These are phyloP conservation scores for Oscarella lobularis DNA, from an alignment of 37 sponge, comb jelly and placozoan species.

Conservation along the genomic window DNA sequence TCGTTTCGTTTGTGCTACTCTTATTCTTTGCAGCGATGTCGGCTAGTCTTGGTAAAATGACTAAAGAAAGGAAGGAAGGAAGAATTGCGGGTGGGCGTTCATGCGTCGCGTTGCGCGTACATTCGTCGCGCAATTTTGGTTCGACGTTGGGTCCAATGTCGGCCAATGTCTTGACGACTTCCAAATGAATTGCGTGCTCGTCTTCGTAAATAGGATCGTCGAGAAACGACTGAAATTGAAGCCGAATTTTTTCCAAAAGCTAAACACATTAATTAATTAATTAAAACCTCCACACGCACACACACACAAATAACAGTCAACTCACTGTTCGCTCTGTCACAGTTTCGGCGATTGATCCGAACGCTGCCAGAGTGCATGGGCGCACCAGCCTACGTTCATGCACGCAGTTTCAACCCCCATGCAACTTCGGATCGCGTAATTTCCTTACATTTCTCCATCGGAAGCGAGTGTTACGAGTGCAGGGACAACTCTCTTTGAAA, in stretches of 20 bases:
- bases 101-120: conserved; percentile 19
- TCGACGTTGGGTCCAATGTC: conserved; percentile 63
- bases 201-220: conserved; percentile 13
- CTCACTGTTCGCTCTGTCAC: background rate
- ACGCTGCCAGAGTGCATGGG: background rate
- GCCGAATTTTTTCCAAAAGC: conserved; percentile 3
- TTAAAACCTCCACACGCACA: background rate
- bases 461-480: conserved; percentile 43
- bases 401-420: background rate
- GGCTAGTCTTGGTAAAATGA: conserved; percentile 50
- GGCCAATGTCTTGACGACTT: conserved; percentile 53
- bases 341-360: background rate
- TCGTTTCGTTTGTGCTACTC: conserved; percentile 35
- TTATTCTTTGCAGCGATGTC: conserved; percentile 24
- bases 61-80: conserved; percentile 20
- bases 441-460: conserved; percentile 64
- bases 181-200: conserved; percentile 39
- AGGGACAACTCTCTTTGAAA: conserved; percentile 34
- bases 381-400: background rate
- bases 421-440: too few species aligned
- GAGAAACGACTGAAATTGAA: conserved; percentile 58
- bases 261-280: background rate
- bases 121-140: conserved; percentile 75
- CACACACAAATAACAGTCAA: too few species aligned
- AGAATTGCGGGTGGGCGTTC: background rate